These are phyloP conservation scores for Endomychus coccineus DNA, from an alignment of 2,888 invertebrate genomes.

Conservation along the genomic window DNA sequence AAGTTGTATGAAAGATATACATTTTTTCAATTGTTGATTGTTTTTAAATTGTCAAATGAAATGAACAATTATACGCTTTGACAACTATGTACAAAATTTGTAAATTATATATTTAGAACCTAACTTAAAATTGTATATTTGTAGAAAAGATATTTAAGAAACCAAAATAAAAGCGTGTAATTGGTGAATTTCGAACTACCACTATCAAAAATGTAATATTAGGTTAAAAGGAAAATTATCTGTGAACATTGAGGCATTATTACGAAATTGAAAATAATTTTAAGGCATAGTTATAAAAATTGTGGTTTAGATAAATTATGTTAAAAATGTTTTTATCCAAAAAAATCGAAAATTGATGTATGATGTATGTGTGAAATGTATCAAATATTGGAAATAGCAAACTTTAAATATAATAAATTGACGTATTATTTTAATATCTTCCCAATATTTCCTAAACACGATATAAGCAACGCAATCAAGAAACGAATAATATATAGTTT, in stretches of 20 bases:
- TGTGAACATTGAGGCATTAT: conserved; percentile 36
- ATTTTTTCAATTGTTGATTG: conserved; percentile 11
- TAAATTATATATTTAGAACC: conserved; percentile 14
- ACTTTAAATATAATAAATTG: conserved; percentile 39
- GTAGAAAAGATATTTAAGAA: conserved; percentile 15
- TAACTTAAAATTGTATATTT: conserved; percentile 9
- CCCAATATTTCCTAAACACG: too few relatives aligned
- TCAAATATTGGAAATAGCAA: conserved; percentile 41
- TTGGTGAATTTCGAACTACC: conserved; percentile 11
- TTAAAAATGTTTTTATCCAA: conserved; percentile 34
- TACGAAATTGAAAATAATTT: conserved; percentile 32
- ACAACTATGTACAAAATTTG: conserved; percentile 18
- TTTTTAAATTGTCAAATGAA: conserved; percentile 8
- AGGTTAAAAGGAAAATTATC: conserved; percentile 28
- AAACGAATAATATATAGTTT: too few relatives aligned
- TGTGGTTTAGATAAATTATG: conserved; percentile 35
- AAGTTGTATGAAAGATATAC: conserved; percentile 14
- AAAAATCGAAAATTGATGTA: conserved; percentile 36
- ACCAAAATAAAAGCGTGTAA: conserved; percentile 15
- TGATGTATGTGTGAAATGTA: conserved; percentile 42
- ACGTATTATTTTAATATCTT: neutral
- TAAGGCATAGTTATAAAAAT: conserved; percentile 31
- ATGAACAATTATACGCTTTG: conserved; percentile 16
- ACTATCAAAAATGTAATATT: conserved; percentile 24
- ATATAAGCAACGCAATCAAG: too few relatives aligned